Base-by-base conservation (phyloP, 2,113 vertebrate species). In the Epinephelus lanceolatus region DNA sequence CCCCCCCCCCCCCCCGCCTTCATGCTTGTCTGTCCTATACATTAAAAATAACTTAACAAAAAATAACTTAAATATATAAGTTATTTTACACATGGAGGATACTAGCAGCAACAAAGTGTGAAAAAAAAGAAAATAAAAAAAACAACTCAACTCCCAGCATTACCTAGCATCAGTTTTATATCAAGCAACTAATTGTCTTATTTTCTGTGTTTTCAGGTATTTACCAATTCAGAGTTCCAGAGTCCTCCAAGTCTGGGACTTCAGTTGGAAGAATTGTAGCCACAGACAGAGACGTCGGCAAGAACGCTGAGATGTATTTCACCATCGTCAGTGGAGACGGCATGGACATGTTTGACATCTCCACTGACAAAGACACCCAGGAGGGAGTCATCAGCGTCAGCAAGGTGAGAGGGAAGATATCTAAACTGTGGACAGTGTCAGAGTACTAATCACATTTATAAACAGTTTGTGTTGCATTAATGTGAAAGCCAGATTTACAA, bases 291-390 rank as follows among this genome's bases (percentile, higher is more conserved):
- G 98, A 99, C 0, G 83, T 97, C 17, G 97, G 96, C 78, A 92
- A 91, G 90, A 99, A 99, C 2, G 97, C 97, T 0, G 97, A 97
- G 82, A 97, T 98, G 85, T 93, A 95, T 62, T 99, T 97, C 92
- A 96, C 94, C 71, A 95, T 99, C 73, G 95, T 95, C 42, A 96
- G 97, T 0, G 97, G 97, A 30, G 98, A 99, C 1, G 97, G 97
- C 47, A 93, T 96, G 75, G 97, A 97, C 84, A 91, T 96, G 95
- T 99, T 99, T 81, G 92, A 96, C 14, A 95, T 99, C 82, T 91
- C 91, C 85, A 97, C 97, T 0, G 96, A 99, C 92, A 95, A 94
- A 89, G 92, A 95, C 52, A 98, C 97, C 1, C 98, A 99, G 86
- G 97, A 99, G 89, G 98, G 97, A 57, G 90, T 98, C 72, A 93